phyloP scores from a whole-genome alignment of 2,888 invertebrate genomes.

The Cantharis rustica region DNA sequence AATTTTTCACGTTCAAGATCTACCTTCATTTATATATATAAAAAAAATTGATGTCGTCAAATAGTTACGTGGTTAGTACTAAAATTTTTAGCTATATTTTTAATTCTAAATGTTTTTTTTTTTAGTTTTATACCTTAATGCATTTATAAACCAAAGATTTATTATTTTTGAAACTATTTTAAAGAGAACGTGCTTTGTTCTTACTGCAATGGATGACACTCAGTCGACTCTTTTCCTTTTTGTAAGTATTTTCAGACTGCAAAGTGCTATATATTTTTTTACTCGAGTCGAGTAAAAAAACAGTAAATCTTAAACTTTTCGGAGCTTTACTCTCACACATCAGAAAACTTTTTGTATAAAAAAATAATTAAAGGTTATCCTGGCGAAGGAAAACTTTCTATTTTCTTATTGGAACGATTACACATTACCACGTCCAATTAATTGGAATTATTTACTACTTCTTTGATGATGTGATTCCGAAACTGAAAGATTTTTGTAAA shows the following conservation, averaged over 20 bases:
- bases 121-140: not conserved
- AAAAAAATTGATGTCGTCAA: not conserved
- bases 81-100: not conserved
- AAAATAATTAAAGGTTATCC: not conserved
- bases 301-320: not conserved
- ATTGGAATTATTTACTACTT: not conserved
- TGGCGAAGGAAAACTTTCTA: not conserved
- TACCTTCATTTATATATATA: too few relatives aligned
- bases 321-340: not conserved
- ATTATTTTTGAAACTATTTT: not conserved
- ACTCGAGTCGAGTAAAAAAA: not conserved
- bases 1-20: too few relatives aligned
- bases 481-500: not conserved
- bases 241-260: conserved; percentile 12
- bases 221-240: conserved; percentile 8
- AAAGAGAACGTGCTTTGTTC: conserved; percentile 4
- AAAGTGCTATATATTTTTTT: not conserved
- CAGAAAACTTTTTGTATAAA: not conserved
- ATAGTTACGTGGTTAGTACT: not conserved
- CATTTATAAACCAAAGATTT: not conserved
- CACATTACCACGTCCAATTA: not conserved
- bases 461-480: not conserved
- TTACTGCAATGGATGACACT: conserved; percentile 15
- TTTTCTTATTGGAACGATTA: not conserved
- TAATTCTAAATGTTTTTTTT: not conserved